Evolutionary conservation across 1,140 invertebrate genomes (phyloP).

Genomic region (Eubasilissa regina): DNA sequence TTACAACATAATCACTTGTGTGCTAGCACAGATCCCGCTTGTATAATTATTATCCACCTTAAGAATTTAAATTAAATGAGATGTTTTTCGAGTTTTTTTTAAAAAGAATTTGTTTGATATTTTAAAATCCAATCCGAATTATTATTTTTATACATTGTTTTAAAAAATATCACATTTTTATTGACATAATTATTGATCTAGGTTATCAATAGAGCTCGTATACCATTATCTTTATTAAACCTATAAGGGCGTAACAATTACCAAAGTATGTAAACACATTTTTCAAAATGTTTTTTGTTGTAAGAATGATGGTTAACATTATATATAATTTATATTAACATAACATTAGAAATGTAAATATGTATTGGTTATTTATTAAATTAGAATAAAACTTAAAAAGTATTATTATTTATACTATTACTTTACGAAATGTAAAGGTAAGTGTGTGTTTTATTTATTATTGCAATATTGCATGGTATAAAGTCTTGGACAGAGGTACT

Average conservation of each 20-base stretch:
- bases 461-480: too few species aligned
- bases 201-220: not conserved
- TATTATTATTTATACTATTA: conserved; percentile 21
- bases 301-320: conserved; percentile 7
- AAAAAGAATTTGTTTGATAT: too few species aligned
- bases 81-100: too few species aligned
- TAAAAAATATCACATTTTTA: not conserved
- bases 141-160: not conserved
- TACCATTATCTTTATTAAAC: conserved; percentile 24
- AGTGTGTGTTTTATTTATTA: too few species aligned
- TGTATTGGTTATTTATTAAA: conserved; percentile 35
- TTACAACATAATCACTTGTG: too few species aligned
- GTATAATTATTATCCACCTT: too few species aligned
- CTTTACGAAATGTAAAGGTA: not conserved
- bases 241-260: conserved; percentile 30
- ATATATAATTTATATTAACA: conserved; percentile 18
- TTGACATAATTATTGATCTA: not conserved
- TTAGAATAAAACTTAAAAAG: conserved; percentile 19
- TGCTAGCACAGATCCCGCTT: too few species aligned
- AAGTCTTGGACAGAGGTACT: too few species aligned
- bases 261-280: conserved; percentile 21
- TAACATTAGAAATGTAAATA: conserved; percentile 36
- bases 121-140: too few species aligned
- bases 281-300: conserved; percentile 5
- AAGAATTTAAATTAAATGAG: too few species aligned